phyloP scores from a whole-genome alignment of 2,888 invertebrate species.

The Apotomis capreana region DNA sequence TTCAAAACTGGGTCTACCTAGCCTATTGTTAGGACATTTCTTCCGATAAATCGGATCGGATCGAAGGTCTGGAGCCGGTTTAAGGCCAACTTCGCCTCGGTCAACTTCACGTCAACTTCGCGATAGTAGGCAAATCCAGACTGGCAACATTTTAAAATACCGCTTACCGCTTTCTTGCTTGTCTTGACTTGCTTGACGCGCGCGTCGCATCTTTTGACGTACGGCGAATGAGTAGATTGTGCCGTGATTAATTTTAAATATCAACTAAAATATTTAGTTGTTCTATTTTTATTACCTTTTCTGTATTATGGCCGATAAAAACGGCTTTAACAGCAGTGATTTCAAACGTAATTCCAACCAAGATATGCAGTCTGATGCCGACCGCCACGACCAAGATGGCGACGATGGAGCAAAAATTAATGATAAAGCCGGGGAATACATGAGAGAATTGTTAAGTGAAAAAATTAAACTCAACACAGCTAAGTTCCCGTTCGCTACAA shows the following conservation, averaged over 20 bases:
- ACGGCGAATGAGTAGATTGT: constrained; percentile 1
- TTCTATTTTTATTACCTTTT: background rate
- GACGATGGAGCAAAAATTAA: constrained; percentile 83
- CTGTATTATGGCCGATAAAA: constrained; percentile 66
- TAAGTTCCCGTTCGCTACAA: constrained; percentile 87
- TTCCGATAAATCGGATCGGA: no score
- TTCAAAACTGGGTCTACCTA: no score
- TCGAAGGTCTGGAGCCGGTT: no score
- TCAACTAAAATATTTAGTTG: constrained; percentile 11
- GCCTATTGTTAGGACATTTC: no score
- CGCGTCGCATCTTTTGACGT: constrained; percentile 31
- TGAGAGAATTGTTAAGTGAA: constrained; percentile 88
- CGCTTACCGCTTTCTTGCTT: background rate
- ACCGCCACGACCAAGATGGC: constrained; percentile 77
- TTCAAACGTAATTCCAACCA: constrained; percentile 74
- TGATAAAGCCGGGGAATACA: constrained; percentile 90
- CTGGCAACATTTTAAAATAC: background rate
- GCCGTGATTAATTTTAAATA: constrained; percentile 20
- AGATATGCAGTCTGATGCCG: constrained; percentile 52
- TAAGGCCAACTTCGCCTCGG: no score
- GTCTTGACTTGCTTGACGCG: constrained; percentile 4
- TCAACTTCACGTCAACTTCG: no score
- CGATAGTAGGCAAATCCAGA: background rate
- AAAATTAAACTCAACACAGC: constrained; percentile 86
- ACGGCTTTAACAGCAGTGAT: constrained; percentile 76